Base-by-base conservation (phyloP, 2,797 vertebrate genomes). In the Sebastiscus albofasciatus region DNA sequence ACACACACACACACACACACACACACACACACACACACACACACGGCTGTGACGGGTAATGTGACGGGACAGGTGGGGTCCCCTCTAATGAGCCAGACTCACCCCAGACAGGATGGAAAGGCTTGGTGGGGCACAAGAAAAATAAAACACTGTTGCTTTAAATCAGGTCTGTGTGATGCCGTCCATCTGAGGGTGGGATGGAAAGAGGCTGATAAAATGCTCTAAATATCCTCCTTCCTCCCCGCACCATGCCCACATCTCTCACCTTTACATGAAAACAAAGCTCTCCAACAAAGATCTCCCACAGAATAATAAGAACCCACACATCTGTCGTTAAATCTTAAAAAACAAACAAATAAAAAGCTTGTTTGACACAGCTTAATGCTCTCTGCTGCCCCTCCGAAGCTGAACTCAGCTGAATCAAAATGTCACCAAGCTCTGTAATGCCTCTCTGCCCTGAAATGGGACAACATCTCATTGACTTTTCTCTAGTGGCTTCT, bases 401-500 rank as follows among this genome's bases (percentile, higher is more conserved):
- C 22, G 67, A 36, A 66, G 46, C 65, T 75, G 54, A 26, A 71
- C 67, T 84, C 66, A 4, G 24, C 26, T 42, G 46, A 75, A 67
- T 56, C 71, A 39, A 79, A 86, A 74, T 81, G 82, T 84, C 79
- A 82, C 75, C 80, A 70, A 34, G 77, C 67, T 64, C 70, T 60
- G 54, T 79, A 36, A 81, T 67, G 62, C 74, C 80, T 75, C 87
- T 84, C 59, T 75, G 71, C 61, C 77, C 82, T 75, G 58, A 89
- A 89, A 85, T 68, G 79, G 80, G 67, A 67, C 56, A 76, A 80
- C 76, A 83, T 75, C 82, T 77, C 79, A 36, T 90, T 84, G 84
- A 91, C 87, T 90, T 86, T 79, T 86, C 78, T 90, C 74, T 54
- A 89, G 90, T 89, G 82, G 54, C 58, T 26, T 66, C 58, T 56